Base-by-base conservation (phyloP, 2,797 vertebrate species). In the Pygocentrus nattereri region DNA sequence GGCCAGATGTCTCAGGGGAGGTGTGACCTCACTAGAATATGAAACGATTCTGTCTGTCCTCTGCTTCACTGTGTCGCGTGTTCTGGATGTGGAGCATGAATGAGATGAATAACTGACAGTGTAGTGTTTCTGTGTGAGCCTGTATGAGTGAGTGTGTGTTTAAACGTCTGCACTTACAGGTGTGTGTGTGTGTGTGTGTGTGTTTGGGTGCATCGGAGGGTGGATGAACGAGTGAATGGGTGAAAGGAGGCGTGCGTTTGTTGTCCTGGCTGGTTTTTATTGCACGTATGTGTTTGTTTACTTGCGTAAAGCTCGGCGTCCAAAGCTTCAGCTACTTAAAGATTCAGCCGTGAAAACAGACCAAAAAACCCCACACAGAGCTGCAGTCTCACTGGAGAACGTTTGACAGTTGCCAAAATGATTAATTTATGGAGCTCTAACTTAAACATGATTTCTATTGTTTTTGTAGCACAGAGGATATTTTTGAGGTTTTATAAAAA, bases 321-420 rank as follows among this genome's bases (percentile, higher is more conserved):
- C 87, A 89, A 90, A 90, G 88, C 65, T 85, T 81, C 41, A 81
- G 71, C 75, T 81, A 76, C 77, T 86, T 56, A 52, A 68, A 82
- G 56, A 80, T 80, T 85, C 69, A 84, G 81, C 76, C 81, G 85
- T 79, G 44, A 61, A 82, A 87, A 69, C 67, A 67, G 10, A 82
- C 59, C 74, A 68, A 84, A 83, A 59, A 31, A 34, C 19, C 61
- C 34, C n/a, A 23, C 59, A 49, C 23, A 25, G 70, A 79, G 74
- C 73, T 81, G 84, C 7, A 62, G 52, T 90, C 88, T 86, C 84
- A 88, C 81, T 89, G 87, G 87, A 89, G 65, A 78, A 31, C 59
- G 78, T 89, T 87, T 84, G 34, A 85, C 82, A 87, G 87, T 90
- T 92, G 88, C 87, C 90, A 92, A 89, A 91, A 90, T 84, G 76